Conservation (phyloP, 2,888 invertebrate genomes). For the Invenusta paracnida region DNA sequence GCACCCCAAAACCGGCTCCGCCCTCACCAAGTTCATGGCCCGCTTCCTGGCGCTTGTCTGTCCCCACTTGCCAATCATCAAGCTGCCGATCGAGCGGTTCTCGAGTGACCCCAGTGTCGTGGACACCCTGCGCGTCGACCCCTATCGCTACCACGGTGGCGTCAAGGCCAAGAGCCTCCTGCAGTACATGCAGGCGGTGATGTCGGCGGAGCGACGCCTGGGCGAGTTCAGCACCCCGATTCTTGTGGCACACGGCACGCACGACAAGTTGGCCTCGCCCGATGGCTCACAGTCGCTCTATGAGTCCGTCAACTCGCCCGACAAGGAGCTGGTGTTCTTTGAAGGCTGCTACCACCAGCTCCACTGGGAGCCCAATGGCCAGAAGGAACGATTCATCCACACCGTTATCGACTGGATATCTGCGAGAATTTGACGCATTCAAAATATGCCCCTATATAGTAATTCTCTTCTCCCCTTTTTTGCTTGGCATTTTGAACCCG, state of each 20-base stretch:
- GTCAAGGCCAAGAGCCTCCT: neutral
- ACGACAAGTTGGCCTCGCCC: slow-evolving; percentile 55
- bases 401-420: slow-evolving; percentile 51
- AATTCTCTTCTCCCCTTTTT: neutral
- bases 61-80: slow-evolving; percentile 51
- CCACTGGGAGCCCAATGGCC: slow-evolving; percentile 51
- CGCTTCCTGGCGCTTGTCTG: slow-evolving; percentile 51
- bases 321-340: slow-evolving; percentile 55
- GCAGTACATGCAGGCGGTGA: neutral
- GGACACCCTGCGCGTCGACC: neutral
- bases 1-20: slow-evolving; percentile 48
- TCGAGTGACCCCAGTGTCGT: slow-evolving; percentile 52
- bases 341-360: slow-evolving; percentile 51
- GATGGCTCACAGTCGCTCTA: slow-evolving; percentile 54
- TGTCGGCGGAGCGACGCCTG: slow-evolving; percentile 46
- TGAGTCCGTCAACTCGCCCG: slow-evolving; percentile 51
- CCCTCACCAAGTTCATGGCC: slow-evolving; percentile 51
- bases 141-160: neutral
- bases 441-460: neutral
- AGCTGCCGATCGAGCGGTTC: slow-evolving; percentile 50
- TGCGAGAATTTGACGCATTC: slow-evolving; percentile 44
- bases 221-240: slow-evolving; percentile 54
- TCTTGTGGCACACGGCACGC: slow-evolving; percentile 57
- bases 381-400: slow-evolving; percentile 47
- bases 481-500: no score